Base-by-base conservation (phyloP, 2,113 vertebrate species). In the Alosa alosa region DNA sequence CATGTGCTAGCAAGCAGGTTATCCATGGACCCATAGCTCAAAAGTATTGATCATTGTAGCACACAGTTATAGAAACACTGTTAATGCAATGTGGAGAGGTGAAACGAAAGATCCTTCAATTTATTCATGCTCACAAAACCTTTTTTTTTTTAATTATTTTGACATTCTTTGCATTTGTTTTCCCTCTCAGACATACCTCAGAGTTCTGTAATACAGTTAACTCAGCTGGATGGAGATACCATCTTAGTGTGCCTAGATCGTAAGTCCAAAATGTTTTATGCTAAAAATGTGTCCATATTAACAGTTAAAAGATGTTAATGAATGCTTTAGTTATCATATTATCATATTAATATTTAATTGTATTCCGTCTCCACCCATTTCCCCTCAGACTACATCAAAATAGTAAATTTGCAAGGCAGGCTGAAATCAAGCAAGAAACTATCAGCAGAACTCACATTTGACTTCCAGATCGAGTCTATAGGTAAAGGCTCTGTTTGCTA, bases 381-480 rank as follows among this genome's bases (percentile, higher is more conserved):
- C 55, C 18, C 55, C 55, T 22, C 55, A 60, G 55, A 22, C 55
- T 60, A 22, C 55, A 60, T 60, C 20, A 60, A 99, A 94, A 98
- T 99, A 88, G 98, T 99, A 83, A 99, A 99, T 93, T 96, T 99
- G 84, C 97, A 97, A 89, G 98, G 98, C 86, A 95, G 96, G 89
- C 96, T 99, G 92, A 99, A 99, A 94, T 99, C 97, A 90, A 99
- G 97, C 93, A 97, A 96, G 90, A 99, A 97, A 89, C 94, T 99
- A 49, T 99, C 98, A 0, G 97, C 98, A 0, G 98, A 99, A 90
- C 97, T 99, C 90, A 99, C 97, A 0, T 99, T 99, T 93, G 98
- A 99, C 93, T 99, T 99, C 89, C 98, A 98, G 91, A 99, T 99
- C 50, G 98, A 99, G 92, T 94, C 97, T 85, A 99, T 97, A 91